Evolutionary conservation across 2,113 vertebrate species (phyloP).

Genomic region (Dipodomys stephensi): DNA sequence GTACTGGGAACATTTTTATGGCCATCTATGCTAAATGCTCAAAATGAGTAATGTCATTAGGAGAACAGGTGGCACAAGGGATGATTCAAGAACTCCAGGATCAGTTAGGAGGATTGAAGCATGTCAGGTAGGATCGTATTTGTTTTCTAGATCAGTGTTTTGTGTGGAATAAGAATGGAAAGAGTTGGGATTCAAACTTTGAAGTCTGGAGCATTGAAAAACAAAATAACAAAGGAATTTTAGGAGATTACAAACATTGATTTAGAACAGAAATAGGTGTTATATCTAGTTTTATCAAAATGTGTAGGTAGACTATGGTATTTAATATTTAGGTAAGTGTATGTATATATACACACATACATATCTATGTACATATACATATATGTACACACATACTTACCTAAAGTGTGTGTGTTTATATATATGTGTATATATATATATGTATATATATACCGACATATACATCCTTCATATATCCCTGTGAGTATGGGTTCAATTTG

Average conservation of each 20-base stretch:
- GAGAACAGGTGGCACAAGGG: neutral
- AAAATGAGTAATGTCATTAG: neutral
- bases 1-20: neutral
- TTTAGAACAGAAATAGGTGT: neutral
- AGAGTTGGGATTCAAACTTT: neutral
- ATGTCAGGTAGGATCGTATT: neutral
- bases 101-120: neutral
- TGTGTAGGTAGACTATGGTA: neutral
- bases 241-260: slow-evolving; percentile 13
- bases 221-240: neutral
- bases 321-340: neutral
- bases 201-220: neutral
- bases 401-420: too few relatives aligned
- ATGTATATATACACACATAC: too few relatives aligned
- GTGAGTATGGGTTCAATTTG: neutral
- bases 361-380: too few relatives aligned
- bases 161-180: slow-evolving; percentile 7
- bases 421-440: too few relatives aligned
- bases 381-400: too few relatives aligned
- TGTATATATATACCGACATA: too few relatives aligned
- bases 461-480: neutral
- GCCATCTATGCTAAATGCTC: neutral
- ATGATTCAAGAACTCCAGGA: neutral
- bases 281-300: slow-evolving; percentile 11
- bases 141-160: neutral